phyloP scores from a whole-genome alignment of 1,140 invertebrate species.

The Sminthurinus signatus region DNA sequence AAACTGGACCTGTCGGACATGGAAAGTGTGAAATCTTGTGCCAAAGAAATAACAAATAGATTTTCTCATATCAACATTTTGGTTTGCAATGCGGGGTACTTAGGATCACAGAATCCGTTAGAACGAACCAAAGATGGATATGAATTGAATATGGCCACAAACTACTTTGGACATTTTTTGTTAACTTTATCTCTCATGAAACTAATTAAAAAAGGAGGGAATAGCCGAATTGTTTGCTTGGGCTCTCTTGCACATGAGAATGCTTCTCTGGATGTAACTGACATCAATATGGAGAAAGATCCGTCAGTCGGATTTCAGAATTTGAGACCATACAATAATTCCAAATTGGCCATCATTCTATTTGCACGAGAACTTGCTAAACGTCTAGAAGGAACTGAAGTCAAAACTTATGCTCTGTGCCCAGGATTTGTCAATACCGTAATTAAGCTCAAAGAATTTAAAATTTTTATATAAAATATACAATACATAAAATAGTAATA shows the following conservation, averaged over 20 bases:
- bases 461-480: constrained; percentile 27
- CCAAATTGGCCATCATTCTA: constrained; percentile 46
- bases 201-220: constrained; percentile 21
- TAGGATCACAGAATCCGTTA: neutral
- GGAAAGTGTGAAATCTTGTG: neutral
- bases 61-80: constrained; percentile 15
- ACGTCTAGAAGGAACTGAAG: constrained; percentile 43
- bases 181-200: constrained; percentile 46
- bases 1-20: constrained; percentile 10
- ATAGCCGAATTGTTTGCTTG: constrained; percentile 15
- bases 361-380: constrained; percentile 45
- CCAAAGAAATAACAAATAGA: neutral
- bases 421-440: constrained; percentile 52
- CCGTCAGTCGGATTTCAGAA: constrained; percentile 38
- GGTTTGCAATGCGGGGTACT: constrained; percentile 10
- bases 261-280: constrained; percentile 44
- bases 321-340: constrained; percentile 47
- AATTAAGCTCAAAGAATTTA: constrained; percentile 48
- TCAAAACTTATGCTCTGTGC: constrained; percentile 49
- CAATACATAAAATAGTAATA: constrained; percentile 8
- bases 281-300: constrained; percentile 45
- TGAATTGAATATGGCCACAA: constrained; percentile 18
- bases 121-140: constrained; percentile 9
- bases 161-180: constrained; percentile 49
- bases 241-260: constrained; percentile 7